phyloP scores from a whole-genome alignment of 2,113 vertebrate genomes.

The Potamarius usumacintae region DNA sequence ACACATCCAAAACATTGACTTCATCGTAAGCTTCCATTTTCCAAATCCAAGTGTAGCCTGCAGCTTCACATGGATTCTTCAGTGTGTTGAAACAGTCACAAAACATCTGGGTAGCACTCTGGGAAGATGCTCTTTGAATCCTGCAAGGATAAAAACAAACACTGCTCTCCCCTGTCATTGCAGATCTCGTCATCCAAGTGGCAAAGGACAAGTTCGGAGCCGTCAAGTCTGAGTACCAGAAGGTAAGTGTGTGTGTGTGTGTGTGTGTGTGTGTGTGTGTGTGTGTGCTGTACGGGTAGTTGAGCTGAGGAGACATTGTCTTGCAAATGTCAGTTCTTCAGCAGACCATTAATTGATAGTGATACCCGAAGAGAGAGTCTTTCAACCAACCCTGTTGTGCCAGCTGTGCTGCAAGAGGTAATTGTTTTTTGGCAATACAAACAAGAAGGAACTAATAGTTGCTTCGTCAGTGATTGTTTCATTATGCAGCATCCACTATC shows the following conservation, averaged over 20 bases:
- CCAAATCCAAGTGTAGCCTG: background rate
- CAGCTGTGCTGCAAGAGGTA: slow-evolving; percentile 19
- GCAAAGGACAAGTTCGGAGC: slow-evolving; percentile 80
- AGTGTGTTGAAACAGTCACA: background rate
- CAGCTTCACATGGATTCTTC: background rate
- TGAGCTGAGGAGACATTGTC: slow-evolving; percentile 1
- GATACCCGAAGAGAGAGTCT: slow-evolving; percentile 26
- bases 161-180: slow-evolving; percentile 62
- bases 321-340: slow-evolving; percentile 14
- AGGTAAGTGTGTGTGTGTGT: slow-evolving; percentile 70
- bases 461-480: slow-evolving; percentile 36
- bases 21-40: background rate
- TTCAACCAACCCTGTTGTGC: slow-evolving; percentile 21
- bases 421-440: slow-evolving; percentile 50
- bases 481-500: slow-evolving; percentile 36
- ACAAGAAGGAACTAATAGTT: slow-evolving; percentile 36
- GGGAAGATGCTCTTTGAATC: background rate
- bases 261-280: slow-evolving; percentile 32
- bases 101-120: background rate
- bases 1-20: background rate
- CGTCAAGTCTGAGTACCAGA: slow-evolving; percentile 68
- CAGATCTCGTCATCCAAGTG: slow-evolving; percentile 85
- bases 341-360: slow-evolving; percentile 46
- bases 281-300: slow-evolving; percentile 23
- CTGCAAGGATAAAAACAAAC: slow-evolving; percentile 16